Conservation (phyloP, 2,797 vertebrate genomes). For the Pangasius krempfi region DNA sequence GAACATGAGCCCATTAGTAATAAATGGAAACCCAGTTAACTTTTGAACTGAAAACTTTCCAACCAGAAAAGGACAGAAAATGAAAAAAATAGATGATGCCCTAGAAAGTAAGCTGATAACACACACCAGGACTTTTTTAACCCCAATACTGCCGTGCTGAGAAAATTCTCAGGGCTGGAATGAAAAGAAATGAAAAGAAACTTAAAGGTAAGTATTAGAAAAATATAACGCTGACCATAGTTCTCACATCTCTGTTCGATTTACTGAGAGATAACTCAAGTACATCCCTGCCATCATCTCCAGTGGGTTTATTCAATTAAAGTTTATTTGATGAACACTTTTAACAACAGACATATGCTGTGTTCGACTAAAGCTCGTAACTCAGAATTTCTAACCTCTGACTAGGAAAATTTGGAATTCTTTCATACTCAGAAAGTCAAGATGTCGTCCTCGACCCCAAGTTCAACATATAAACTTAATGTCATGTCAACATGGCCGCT, state of each 20-base stretch:
- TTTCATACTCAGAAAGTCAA: background rate
- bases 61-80: background rate
- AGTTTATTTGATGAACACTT: background rate
- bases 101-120: background rate
- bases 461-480: background rate
- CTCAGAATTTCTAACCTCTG: background rate
- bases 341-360: background rate
- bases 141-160: background rate
- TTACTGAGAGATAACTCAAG: background rate
- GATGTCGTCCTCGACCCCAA: no score
- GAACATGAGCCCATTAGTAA: background rate
- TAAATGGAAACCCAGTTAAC: slow-evolving; percentile 17
- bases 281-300: background rate
- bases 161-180: background rate
- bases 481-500: background rate
- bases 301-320: background rate
- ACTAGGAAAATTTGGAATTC: background rate
- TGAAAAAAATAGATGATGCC: background rate
- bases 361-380: background rate
- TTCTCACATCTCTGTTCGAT: background rate
- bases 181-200: background rate
- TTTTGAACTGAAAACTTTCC: slow-evolving; percentile 2
- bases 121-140: background rate
- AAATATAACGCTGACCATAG: background rate
- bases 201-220: background rate